Evolutionary conservation across 2,797 vertebrate species (phyloP), one percentile per base, ranked within the genome.

Genomic region (Coregonus sp.): DNA sequence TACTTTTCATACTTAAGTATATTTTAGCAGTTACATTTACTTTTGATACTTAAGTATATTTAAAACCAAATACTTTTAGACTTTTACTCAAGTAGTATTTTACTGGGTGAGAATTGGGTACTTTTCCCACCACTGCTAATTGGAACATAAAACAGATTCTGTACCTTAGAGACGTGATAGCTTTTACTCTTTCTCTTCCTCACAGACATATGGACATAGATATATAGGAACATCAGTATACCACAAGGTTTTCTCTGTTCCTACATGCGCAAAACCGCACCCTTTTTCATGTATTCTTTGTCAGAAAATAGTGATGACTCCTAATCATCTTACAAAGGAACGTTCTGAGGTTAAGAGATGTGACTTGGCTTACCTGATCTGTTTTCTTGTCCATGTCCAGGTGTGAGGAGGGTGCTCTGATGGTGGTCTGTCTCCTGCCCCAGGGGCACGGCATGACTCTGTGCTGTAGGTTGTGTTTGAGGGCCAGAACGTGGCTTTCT

Each of bases 331-430:
- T 12, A 74, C 59, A 70, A 6, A 35, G 16, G 50, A 2, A 70
- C n/a, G 15, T 35, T 70, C 18, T 5, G 18, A 25, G 29, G 25
- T 18, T 18, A 59, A 29, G 9, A 47, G 40, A 47, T 47, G 33
- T 73, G 16, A 63, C 37, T 63, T 47, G 25, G 14, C 59, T 59
- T 16, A 74, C 56, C 72, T 47, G 56, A 74, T 63, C 72, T 63
- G 18, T 40, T 74, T 33, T 59, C 72, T 74, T 4, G 59, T 47
- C 7, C 25, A 31, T 31, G 50, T 52, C 52, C n/a, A 40, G 70
- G 16, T 71, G 35, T 69, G 7, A 5, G n/a, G 7, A 16, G 14
- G 20, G 4, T 63, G 33, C 9, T 1, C 63, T 29, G 35, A 7
- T 11, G 51, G 16, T n/a, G 52, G 16, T n/a, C 25, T n/a, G 3